Evolutionary conservation across 2,888 invertebrate species (phyloP), one percentile per base, ranked within the genome.

Genomic region (Lasioglossum malachurum): DNA sequence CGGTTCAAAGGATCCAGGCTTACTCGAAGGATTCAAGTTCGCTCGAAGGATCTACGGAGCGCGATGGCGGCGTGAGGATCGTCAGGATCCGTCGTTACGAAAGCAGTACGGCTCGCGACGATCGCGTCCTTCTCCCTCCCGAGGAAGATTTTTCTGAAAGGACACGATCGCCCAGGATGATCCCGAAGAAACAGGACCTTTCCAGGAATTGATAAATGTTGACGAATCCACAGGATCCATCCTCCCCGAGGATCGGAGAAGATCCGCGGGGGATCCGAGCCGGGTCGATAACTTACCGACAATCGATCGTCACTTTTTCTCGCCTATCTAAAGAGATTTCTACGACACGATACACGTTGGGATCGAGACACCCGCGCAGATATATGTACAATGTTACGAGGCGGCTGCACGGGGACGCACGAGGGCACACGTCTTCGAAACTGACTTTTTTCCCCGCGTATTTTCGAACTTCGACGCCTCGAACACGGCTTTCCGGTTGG

Each of bases 341-440:
- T 82, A 84, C 82, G 82, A 84, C 86, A 86, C 86, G 88, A 82
- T 88, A 84, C 82, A 88, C 78, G 83, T 80, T 81, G 79, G 86
- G 80, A 85, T 82, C 86, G 69, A 86, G 76, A 84, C 80, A 87
- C 78, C 71, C 84, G 82, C 82, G 78, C 73, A 78, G 80, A 80
- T 87, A 87, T 87, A 88, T 88, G 82, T 88, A 88, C 88, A 88
- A 87, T 85, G 69, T 78, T 72, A 80, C 79, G 80, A 84, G 87
- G 84, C 80, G 87, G 80, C 79, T 84, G 87, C 84, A 64, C 79
- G 57, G 78, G 64, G 81, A 88, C 87, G 83, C 78, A 87, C 85
- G 81, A 38, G 57, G 87, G 79, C 83, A 87, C 85, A 85, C 88
- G 83, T 27, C n/a, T 60, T 27, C 60, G 60, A 60, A 23, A 10